Conservation (phyloP, 2,888 invertebrate genomes). For the Dryococelus australis region DNA sequence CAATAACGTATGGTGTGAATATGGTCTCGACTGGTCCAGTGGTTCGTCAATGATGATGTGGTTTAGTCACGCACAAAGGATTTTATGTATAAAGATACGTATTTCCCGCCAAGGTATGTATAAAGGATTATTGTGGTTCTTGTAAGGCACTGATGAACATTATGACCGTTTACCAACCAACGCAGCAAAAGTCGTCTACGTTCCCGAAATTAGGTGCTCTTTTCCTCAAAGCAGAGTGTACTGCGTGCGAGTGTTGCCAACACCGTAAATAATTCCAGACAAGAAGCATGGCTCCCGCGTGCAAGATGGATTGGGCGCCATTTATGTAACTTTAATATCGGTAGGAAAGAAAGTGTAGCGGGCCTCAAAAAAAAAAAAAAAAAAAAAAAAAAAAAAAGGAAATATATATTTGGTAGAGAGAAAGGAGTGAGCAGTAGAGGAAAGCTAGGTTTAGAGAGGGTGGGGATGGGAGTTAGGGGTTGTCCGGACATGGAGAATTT, state of each 20-base stretch:
- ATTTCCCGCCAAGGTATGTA: no score
- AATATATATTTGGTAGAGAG: background rate
- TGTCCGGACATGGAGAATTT: background rate
- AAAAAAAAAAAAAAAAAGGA: background rate
- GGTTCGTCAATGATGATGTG: no score
- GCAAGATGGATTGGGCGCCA: slow-evolving; percentile 28
- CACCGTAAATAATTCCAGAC: slow-evolving; percentile 27
- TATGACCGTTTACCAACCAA: no score
- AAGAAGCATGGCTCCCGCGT: slow-evolving; percentile 25
- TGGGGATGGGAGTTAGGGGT: background rate
- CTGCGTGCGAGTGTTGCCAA: background rate
- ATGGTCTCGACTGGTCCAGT: no score
- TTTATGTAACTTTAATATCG: slow-evolving; percentile 30
- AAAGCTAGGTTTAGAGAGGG: background rate
- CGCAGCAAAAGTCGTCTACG: no score
- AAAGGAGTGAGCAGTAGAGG: background rate
- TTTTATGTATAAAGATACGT: no score
- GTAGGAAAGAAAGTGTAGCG: slow-evolving; percentile 20
- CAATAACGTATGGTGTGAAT: no score
- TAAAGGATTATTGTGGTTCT: no score
- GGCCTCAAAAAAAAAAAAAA: background rate
- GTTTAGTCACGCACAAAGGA: no score
- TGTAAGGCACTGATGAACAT: no score
- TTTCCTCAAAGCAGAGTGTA: background rate
- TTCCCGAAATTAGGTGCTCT: background rate